These are phyloP conservation scores for Herpetotheres cachinnans DNA, from an alignment of 2,113 vertebrate species.

Conservation along the genomic window DNA sequence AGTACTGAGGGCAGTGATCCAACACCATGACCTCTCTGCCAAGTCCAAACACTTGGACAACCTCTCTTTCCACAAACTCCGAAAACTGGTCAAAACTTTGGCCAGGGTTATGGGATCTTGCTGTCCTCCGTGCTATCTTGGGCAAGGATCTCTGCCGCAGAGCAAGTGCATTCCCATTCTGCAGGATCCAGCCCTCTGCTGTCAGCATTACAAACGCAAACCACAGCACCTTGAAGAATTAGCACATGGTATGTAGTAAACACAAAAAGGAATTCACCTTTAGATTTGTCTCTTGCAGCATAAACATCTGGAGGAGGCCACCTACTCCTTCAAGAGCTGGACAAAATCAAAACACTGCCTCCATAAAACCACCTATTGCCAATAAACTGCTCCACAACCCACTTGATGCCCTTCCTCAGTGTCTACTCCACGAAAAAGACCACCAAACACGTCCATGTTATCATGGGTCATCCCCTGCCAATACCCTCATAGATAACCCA, in stretches of 20 bases:
- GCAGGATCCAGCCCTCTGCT: not conserved
- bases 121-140: not conserved
- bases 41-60: not conserved
- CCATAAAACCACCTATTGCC: accelerated
- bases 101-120: not conserved
- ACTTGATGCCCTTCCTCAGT: accelerated
- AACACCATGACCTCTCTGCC: not conserved
- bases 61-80: not conserved
- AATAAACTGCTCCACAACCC: not conserved
- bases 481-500: accelerated
- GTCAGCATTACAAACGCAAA: not conserved
- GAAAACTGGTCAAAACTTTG: not conserved
- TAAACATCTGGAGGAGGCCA: not conserved
- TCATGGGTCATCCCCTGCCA: not conserved
- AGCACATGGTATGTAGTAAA: not conserved
- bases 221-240: not conserved
- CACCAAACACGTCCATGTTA: accelerated
- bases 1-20: not conserved
- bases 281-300: too few species aligned
- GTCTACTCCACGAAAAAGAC: too few species aligned
- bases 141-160: not conserved
- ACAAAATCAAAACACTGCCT: not conserved
- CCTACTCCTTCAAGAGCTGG: accelerated
- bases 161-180: not conserved
- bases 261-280: not conserved